A percentile compares a stretch with the other conserved stretches of the same genome.
Evolutionary conservation across 2,888 invertebrate species (phyloP).

Genomic region (Podotricha telesiphe): DNA sequence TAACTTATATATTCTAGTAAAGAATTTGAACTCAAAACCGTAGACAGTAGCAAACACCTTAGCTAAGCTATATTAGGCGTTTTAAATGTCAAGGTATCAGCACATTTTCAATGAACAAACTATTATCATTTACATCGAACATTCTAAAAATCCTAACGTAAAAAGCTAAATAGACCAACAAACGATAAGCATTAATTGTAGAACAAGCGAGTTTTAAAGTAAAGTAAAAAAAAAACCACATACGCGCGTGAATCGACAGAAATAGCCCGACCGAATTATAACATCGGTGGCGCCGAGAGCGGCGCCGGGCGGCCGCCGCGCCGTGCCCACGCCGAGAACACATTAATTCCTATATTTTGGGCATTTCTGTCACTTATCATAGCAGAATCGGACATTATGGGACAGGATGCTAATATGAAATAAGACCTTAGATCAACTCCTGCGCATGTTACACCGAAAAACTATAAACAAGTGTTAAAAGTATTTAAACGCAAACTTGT

Average conservation of each 20-base stretch:
- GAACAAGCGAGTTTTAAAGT: constrained; percentile 56
- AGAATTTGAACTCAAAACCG: neutral
- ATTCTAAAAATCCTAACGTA: neutral
- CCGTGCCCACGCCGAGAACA: constrained; percentile 46
- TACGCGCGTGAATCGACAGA: constrained; percentile 75
- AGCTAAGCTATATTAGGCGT: too few species aligned
- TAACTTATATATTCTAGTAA: neutral
- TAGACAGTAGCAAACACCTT: too few species aligned
- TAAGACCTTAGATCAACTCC: neutral
- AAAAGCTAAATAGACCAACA: constrained; percentile 22
- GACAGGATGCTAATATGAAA: neutral
- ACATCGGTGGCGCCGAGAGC: constrained; percentile 75
- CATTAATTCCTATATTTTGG: constrained; percentile 25
- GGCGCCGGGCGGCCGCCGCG: constrained; percentile 71
- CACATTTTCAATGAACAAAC: too few species aligned
- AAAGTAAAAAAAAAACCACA: constrained; percentile 67
- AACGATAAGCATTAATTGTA: constrained; percentile 35
- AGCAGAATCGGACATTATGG: neutral
- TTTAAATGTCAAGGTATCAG: constrained; percentile 6
- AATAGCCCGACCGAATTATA: constrained; percentile 81
- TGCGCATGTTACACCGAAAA: neutral
- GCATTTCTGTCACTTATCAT: constrained; percentile 29
- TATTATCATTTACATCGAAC: too few species aligned
- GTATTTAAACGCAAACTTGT: neutral
- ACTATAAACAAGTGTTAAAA: neutral